phyloP scores from a whole-genome alignment of 2,113 vertebrate species.

The Mus pahari region DNA sequence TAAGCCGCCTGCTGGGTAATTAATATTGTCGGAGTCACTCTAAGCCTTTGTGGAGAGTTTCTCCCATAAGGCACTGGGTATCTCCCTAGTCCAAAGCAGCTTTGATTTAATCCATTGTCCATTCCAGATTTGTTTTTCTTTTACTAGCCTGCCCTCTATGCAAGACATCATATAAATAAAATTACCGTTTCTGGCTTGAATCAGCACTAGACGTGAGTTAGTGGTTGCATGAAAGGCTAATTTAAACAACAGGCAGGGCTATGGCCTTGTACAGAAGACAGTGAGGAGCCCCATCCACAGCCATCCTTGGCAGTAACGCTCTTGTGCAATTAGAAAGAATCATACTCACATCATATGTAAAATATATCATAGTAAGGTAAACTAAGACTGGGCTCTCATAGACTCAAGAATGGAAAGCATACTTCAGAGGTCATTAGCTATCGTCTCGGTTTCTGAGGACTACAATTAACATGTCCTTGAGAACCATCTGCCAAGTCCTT shows the following conservation, averaged over 20 bases:
- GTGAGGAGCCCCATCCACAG: not conserved
- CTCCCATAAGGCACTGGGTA: not conserved
- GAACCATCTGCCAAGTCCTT: constrained; percentile 77
- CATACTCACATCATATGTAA: constrained; percentile 65
- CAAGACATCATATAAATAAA: constrained; percentile 81
- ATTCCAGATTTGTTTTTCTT: constrained; percentile 78
- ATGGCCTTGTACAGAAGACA: constrained; percentile 66
- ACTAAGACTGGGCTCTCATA: constrained; percentile 59
- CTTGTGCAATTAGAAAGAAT: constrained; percentile 77
- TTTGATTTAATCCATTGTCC: constrained; percentile 78
- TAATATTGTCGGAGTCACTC: constrained; percentile 72
- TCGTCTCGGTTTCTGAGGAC: constrained; percentile 60
- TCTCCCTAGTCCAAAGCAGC: constrained; percentile 51
- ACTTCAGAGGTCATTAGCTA: constrained; percentile 58
- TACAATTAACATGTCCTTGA: constrained; percentile 77
- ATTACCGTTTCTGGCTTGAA: constrained; percentile 81
- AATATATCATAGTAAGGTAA: constrained; percentile 74
- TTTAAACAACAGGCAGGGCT: constrained; percentile 77
- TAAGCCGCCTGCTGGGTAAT: constrained; percentile 65
- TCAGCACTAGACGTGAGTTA: constrained; percentile 73
- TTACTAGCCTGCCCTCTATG: constrained; percentile 66
- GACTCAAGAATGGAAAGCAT: constrained; percentile 54
- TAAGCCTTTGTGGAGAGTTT: constrained; percentile 57
- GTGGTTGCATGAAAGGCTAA: constrained; percentile 75
- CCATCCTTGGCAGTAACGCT: constrained; percentile 70